Evolutionary conservation across 37 sponge, comb jelly and placozoan genomes (phyloP), one percentile per base, ranked within the genome.

Genomic region (Halisarca cf. caerulea): DNA sequence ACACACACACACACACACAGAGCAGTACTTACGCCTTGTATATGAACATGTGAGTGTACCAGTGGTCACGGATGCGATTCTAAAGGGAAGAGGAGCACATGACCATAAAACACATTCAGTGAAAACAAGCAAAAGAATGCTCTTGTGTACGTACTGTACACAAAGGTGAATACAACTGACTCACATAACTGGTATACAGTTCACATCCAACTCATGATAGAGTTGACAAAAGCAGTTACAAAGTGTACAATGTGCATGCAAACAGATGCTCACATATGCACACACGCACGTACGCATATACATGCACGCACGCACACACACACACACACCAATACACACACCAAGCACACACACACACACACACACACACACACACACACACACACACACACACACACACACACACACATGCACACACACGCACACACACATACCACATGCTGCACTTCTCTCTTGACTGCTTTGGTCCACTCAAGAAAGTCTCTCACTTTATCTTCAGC

Each of bases 401-500:
- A 59, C 9, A 59, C 7, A 30, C 28, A 68, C 69, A 68, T 18
- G 7, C 17, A 80, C 5, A 11, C 34, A 80, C 80, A 53, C 17
- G 11, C 51, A 47, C 51, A 47, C 51, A 47, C 11, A 47, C 59
- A 36, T 34, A 91, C 91, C 74, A 80, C 81, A 81, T 91, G 91
- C 1, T 45, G 20, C 41, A 84, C 82, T 27, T 94, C 91, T 44
- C 73, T 88, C 62, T 86, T 88, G 53, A 94, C 84, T 33, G 89
- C 86, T 68, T 84, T 68, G 82, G 88, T 86, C 91, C 91, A 93
- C 25, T 93, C 85, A 21, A 93, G 74, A 37, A 93, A 90, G 40
- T 93, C 96, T 28, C 96, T 71, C 51, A 93, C 86, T 61, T 96
- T 96, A 82, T 96, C 91, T 33, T 88, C 88, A 21, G 91, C 83